phyloP scores from a whole-genome alignment of 2,113 vertebrate genomes.

The Leptobrachium ailaonicum region DNA sequence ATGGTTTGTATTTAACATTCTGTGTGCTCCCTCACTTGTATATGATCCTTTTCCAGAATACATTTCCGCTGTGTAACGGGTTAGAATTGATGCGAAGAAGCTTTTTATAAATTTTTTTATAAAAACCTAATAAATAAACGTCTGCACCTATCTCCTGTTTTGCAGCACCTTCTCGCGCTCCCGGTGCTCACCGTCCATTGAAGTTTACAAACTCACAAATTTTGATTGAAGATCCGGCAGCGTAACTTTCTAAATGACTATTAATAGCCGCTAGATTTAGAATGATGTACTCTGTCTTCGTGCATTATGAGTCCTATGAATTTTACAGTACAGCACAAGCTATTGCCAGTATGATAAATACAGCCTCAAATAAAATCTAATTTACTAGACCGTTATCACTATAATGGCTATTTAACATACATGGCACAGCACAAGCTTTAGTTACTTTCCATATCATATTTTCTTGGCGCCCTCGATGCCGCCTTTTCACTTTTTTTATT shows the following conservation, averaged over 20 bases:
- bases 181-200: conserved; percentile 14
- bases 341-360: conserved; percentile 40
- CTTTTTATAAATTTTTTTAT: conserved; percentile 3
- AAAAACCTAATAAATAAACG: background rate
- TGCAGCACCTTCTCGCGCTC: background rate
- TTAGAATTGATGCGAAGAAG: too few species aligned
- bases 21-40: too few species aligned
- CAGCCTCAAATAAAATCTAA: conserved; percentile 26
- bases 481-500: too few species aligned
- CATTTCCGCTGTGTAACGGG: too few species aligned
- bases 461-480: conserved; percentile 11
- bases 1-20: too few species aligned
- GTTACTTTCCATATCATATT: conserved; percentile 50
- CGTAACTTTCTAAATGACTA: conserved; percentile 36
- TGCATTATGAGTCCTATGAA: background rate
- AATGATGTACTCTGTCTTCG: conserved; percentile 26
- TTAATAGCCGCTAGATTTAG: conserved; percentile 35
- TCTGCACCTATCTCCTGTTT: conserved; percentile 11
- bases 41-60: too few species aligned
- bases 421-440: conserved; percentile 16
- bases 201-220: conserved; percentile 36
- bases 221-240: conserved; percentile 36
- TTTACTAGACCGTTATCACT: conserved; percentile 33
- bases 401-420: conserved; percentile 34
- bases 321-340: conserved; percentile 24